Percentiles rank a stretch among this genome's conserved stretches.
Conservation (phyloP, 2,888 invertebrate species). For the Coremacera marginata region DNA sequence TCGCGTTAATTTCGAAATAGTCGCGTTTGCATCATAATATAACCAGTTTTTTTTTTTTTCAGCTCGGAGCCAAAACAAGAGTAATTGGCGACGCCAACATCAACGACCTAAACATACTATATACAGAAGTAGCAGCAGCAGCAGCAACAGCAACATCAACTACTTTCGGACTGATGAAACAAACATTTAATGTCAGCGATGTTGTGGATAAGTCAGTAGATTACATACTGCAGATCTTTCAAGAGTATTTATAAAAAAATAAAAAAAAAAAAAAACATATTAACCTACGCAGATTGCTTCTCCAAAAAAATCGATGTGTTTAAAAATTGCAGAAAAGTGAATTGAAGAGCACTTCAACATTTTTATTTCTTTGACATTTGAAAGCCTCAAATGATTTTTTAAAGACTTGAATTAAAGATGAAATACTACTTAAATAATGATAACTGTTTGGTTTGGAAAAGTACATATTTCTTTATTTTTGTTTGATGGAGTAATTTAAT, state of each 20-base stretch:
- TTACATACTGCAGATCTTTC: too few species aligned
- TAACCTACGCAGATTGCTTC: too few species aligned
- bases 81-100: conserved; percentile 18
- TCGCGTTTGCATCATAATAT: conserved; percentile 29
- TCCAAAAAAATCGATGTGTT: too few species aligned
- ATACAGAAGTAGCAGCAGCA: conserved; percentile 3
- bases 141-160: conserved; percentile 1
- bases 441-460: background rate
- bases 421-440: too few species aligned
- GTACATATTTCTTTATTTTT: background rate
- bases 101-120: background rate
- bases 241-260: too few species aligned
- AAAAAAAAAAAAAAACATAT: too few species aligned
- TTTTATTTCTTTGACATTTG: too few species aligned
- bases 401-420: too few species aligned
- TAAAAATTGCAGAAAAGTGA: too few species aligned
- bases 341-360: too few species aligned
- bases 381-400: too few species aligned
- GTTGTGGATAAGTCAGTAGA: conserved; percentile 13
- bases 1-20: conserved; percentile 29
- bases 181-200: conserved; percentile 31
- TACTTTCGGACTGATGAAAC: conserved; percentile 20
- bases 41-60: conserved; percentile 31
- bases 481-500: too few species aligned
- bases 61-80: conserved; percentile 27